Base-by-base conservation (phyloP, 2,888 invertebrate species). In the Calephelis perditalis region DNA sequence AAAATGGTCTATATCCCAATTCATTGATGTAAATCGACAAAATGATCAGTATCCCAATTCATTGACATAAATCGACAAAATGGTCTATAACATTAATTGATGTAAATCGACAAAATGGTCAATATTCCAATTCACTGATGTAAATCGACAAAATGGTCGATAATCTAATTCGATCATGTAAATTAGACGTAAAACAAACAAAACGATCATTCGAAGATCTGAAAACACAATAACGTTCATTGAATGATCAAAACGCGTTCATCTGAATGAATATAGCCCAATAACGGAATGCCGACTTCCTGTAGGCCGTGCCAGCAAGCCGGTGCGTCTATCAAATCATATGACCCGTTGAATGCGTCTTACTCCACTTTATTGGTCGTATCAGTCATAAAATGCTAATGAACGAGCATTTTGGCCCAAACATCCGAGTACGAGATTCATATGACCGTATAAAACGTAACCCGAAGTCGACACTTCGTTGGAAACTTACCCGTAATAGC, bases 351-450 rank as follows among this genome's bases (percentile, higher is more conserved):
- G 77, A 86, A 85, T 86, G 86, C 79, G 78, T 88, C 89, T 88
- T 87, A 89, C 89, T 90, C 88, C 88, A 87, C 77, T 83, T 89
- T 89, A 90, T 89, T 84, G 87, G 80, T 82, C 86, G 86, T 90
- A 90, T 90, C 84, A 85, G 78, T 90, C 90, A 87, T 90, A 89
- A 90, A 90, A 89, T 89, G 87, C 85, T 89, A 90, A 90, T 90
- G 89, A 88, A 88, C 82, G 83, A 79, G 76, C 85, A 77, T 82
- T 82, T 83, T 81, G 85, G 86, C 83, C 86, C 86, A 90, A 90
- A 90, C 88, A 90, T 89, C 88, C 87, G 89, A 89, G 86, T 82
- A 77, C 81, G 78, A 88, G 88, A 88, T 89, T 90, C 90, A 81
- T 88, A 86, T 90, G 90, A 86, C 89, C 82, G 78, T 81, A 86